A percentile compares a stretch with the other conserved stretches of the same genome.
phyloP scores from a whole-genome alignment of 1,140 invertebrate genomes.

The Drosophila jambulina region DNA sequence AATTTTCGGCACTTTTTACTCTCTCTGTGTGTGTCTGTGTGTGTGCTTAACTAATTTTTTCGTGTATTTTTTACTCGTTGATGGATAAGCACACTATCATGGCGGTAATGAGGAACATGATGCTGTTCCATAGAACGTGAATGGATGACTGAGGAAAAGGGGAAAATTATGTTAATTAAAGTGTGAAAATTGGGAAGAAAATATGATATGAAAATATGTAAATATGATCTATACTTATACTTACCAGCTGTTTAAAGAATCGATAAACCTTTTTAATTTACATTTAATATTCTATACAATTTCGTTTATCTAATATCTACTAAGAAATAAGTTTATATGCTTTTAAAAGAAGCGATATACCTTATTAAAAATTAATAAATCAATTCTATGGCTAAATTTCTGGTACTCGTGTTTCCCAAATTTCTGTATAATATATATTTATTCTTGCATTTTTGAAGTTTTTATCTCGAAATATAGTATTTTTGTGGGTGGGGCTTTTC shows the following conservation, averaged over 20 bases:
- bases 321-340: not conserved
- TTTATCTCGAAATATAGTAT: not conserved
- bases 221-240: no score
- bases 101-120: slow-evolving; percentile 22
- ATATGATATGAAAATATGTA: slow-evolving; percentile 7
- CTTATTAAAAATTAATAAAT: not conserved
- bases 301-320: not conserved
- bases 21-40: slow-evolving; percentile 14
- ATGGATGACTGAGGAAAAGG: not conserved
- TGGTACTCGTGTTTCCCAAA: not conserved
- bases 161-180: slow-evolving; percentile 4
- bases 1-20: slow-evolving; percentile 37
- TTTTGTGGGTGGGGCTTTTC: slow-evolving; percentile 39
- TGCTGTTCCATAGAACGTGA: slow-evolving; percentile 3
- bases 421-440: not conserved
- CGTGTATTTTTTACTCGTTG: slow-evolving; percentile 26
- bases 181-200: not conserved
- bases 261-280: no score
- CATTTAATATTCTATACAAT: not conserved
- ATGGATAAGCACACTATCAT: slow-evolving; percentile 35
- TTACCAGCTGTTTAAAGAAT: no score
- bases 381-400: not conserved
- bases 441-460: not conserved
- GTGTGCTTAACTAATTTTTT: slow-evolving; percentile 50
- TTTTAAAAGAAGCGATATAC: not conserved